These are phyloP conservation scores for Sminthopsis crassicaudata DNA, from an alignment of 2,113 vertebrate species.

Conservation along the genomic window DNA sequence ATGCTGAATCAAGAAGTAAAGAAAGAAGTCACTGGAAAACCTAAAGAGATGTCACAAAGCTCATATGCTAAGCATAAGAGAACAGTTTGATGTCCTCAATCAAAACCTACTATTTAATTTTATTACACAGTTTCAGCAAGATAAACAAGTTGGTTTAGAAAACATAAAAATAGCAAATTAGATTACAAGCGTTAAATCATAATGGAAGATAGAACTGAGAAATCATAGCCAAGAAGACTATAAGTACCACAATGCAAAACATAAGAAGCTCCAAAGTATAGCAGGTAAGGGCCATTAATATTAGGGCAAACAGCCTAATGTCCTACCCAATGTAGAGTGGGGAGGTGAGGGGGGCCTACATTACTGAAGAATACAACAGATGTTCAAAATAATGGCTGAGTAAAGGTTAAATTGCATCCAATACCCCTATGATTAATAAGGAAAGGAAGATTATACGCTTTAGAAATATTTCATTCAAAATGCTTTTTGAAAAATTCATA, in stretches of 20 bases:
- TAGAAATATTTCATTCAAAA: conserved; percentile 57
- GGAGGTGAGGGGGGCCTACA: too few species aligned
- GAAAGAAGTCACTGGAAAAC: not conserved
- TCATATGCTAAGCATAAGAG: not conserved
- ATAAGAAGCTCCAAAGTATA: not conserved
- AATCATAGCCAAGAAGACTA: not conserved
- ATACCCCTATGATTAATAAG: not conserved
- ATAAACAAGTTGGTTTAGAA: not conserved
- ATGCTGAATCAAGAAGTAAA: not conserved
- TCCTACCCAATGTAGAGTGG: not conserved
- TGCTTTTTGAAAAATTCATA: conserved; percentile 9
- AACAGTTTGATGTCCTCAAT: not conserved
- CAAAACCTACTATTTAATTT: not conserved
- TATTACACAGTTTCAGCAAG: not conserved
- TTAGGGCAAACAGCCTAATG: not conserved
- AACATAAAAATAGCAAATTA: not conserved
- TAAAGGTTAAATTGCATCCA: not conserved
- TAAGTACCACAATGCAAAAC: conserved; percentile 11
- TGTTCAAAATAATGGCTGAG: conserved; percentile 8
- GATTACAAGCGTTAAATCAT: not conserved
- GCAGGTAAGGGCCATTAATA: not conserved
- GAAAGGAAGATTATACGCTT: conserved; percentile 22
- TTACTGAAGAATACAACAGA: not conserved
- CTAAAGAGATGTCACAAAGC: not conserved
- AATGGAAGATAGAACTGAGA: not conserved